Conservation (phyloP, 2,113 vertebrate species). For the Phasianus colchicus region DNA sequence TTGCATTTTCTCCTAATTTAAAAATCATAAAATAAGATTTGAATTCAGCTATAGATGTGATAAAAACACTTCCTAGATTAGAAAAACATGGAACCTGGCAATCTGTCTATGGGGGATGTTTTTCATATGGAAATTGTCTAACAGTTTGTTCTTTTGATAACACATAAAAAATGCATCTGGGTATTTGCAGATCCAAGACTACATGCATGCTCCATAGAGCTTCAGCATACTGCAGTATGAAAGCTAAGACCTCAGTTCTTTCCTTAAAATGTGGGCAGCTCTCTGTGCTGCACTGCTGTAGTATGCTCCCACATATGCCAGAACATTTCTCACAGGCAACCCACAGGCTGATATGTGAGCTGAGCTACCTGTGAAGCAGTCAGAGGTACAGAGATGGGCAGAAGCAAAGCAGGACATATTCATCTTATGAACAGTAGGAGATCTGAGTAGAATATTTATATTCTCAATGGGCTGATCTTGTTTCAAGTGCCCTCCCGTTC, state of each 20-base stretch:
- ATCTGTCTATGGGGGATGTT: not conserved
- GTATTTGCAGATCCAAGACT: not conserved
- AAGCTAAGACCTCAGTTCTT: not conserved
- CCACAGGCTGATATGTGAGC: not conserved
- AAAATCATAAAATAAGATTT: not conserved
- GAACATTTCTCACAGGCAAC: not conserved
- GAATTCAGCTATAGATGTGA: not conserved
- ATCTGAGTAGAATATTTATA: not conserved
- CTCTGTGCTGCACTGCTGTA: not conserved
- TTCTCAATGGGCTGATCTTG: not conserved
- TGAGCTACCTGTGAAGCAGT: constrained; percentile 8
- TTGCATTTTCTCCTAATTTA: not conserved
- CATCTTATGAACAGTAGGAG: not conserved
- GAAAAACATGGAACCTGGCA: not conserved
- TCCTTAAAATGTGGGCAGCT: not conserved
- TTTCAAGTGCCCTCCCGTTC: not conserved
- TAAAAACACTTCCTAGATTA: not conserved
- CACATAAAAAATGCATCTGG: not conserved
- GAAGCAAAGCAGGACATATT: not conserved
- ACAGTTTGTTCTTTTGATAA: not conserved
- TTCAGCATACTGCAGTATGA: not conserved
- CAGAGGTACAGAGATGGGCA: not conserved
- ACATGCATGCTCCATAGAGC: not conserved
- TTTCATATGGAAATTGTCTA: not conserved
- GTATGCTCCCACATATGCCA: not conserved